Percentiles rank a stretch among this genome's conserved stretches.
Conservation (phyloP, 2,113 vertebrate species). For the Turdus rufiventris region DNA sequence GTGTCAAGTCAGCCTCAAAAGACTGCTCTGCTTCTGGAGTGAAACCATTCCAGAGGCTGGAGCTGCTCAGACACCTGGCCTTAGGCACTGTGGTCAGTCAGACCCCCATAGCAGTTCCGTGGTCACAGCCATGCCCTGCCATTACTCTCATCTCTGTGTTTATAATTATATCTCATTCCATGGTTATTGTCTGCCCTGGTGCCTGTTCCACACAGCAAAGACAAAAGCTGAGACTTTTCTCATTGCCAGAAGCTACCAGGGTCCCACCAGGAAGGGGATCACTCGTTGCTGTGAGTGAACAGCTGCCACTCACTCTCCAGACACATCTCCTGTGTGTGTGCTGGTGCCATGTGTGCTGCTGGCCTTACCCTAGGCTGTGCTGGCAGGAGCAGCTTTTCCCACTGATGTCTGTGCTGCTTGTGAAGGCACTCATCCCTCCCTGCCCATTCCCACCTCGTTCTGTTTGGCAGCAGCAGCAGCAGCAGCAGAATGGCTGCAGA, state of each 20-base stretch:
- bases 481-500: background rate
- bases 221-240: background rate
- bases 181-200: background rate
- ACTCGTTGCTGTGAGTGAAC: background rate
- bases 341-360: background rate
- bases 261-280: background rate
- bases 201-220: background rate
- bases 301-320: background rate
- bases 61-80: background rate
- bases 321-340: accelerated
- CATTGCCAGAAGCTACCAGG: background rate
- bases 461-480: background rate
- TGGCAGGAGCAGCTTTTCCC: background rate
- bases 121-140: background rate
- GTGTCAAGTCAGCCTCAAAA: background rate
- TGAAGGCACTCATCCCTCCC: background rate
- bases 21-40: background rate
- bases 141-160: background rate
- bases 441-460: background rate
- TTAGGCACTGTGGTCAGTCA: background rate
- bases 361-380: background rate
- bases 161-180: background rate
- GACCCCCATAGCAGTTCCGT: background rate
- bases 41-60: background rate
- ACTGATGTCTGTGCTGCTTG: background rate